Conservation (phyloP, 2,113 vertebrate species). For the Cygnus atratus region DNA sequence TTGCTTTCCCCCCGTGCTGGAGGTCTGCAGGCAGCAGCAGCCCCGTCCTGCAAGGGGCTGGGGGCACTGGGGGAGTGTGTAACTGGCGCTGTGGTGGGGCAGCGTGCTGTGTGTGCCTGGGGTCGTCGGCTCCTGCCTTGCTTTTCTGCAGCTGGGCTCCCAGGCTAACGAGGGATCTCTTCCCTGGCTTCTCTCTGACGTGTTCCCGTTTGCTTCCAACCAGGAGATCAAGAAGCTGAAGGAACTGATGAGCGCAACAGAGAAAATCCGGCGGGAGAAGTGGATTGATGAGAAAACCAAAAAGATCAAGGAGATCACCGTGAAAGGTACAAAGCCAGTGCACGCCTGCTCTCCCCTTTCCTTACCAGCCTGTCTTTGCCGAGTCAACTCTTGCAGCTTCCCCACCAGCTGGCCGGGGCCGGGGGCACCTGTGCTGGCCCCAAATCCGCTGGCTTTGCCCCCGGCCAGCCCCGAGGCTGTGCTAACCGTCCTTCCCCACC, state of each 20-base stretch:
- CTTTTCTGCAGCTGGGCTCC: not conserved
- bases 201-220: not conserved
- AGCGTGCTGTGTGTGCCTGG: fast-evolving
- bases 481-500: fast-evolving
- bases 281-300: constrained; percentile 97
- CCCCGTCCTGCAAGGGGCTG: not conserved
- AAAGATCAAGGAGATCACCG: constrained; percentile 96
- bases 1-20: not conserved
- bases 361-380: not conserved
- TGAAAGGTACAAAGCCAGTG: constrained; percentile 80
- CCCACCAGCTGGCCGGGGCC: fast-evolving
- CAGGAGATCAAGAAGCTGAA: constrained; percentile 96
- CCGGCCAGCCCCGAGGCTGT: fast-evolving
- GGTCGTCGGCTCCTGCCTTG: not conserved
- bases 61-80: not conserved
- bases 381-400: fast-evolving
- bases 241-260: constrained; percentile 88
- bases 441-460: not conserved
- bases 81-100: not conserved
- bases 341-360: fast-evolving
- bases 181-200: not conserved
- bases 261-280: constrained; percentile 91
- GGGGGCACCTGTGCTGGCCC: fast-evolving
- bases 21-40: not conserved
- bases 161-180: not conserved